phyloP scores from a whole-genome alignment of 2,888 invertebrate species.

The Cataglyphis rosenhaueri region DNA sequence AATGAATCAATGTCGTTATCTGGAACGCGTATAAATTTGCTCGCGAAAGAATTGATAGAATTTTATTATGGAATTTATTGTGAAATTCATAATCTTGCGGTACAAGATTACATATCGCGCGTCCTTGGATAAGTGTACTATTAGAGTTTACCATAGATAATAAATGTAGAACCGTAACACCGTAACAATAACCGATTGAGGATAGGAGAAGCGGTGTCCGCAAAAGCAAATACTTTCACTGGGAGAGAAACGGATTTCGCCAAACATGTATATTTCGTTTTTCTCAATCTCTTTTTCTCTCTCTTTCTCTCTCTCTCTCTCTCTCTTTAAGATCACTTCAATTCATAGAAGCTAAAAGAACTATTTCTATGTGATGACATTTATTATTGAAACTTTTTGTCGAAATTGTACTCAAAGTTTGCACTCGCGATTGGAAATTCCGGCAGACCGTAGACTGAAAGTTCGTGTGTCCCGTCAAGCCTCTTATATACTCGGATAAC shows the following conservation, averaged over 20 bases:
- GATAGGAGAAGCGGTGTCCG: neutral
- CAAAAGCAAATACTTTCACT: conserved; percentile 61
- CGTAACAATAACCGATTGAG: conserved; percentile 10
- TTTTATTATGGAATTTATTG: neutral
- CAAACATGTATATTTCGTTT: neutral
- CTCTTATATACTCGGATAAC: conserved; percentile 64
- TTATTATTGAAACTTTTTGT: neutral
- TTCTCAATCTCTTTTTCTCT: neutral
- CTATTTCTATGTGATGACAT: neutral
- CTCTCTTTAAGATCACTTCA: neutral
- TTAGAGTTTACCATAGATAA: conserved; percentile 9
- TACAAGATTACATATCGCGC: neutral
- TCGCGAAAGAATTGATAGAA: neutral
- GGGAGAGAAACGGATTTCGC: conserved; percentile 11
- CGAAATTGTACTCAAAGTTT: neutral
- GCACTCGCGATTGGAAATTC: conserved; percentile 27
- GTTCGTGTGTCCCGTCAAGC: conserved; percentile 39
- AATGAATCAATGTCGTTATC: neutral
- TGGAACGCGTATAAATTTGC: neutral
- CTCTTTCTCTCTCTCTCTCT: no score
- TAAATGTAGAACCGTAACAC: conserved; percentile 1
- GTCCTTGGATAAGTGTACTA: neutral
- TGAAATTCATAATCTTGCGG: neutral
- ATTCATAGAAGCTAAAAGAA: conserved; percentile 6
- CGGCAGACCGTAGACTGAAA: conserved; percentile 62